phyloP scores from a whole-genome alignment of 2,888 invertebrate species.

The Adelphocoris suturalis region DNA sequence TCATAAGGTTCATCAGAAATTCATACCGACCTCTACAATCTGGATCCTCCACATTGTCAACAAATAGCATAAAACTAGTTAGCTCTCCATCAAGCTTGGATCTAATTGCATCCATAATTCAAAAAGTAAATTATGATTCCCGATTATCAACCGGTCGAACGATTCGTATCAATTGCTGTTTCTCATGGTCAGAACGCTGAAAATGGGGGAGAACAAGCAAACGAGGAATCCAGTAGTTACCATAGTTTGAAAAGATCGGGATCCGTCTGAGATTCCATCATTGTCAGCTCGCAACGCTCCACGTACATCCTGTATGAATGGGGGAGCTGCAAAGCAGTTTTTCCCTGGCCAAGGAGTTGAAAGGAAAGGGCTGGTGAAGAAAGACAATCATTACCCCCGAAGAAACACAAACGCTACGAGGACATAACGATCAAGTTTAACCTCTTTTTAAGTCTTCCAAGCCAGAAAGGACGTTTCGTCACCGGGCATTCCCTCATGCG shows the following conservation, averaged over 20 bases:
- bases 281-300: neutral
- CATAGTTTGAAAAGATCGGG: constrained; percentile 14
- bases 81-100: neutral
- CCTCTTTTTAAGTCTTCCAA: constrained; percentile 12
- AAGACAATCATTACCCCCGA: constrained; percentile 42
- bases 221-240: constrained; percentile 19
- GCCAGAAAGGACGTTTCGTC: constrained; percentile 53
- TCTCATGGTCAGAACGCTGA: neutral
- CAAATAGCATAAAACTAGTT: too few relatives aligned
- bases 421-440: constrained; percentile 53
- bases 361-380: constrained; percentile 12
- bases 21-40: neutral
- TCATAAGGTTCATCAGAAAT: neutral
- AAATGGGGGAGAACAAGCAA: neutral
- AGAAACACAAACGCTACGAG: constrained; percentile 49
- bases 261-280: neutral
- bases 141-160: neutral
- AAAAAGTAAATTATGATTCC: neutral
- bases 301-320: constrained; percentile 27
- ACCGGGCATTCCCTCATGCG: constrained; percentile 59
- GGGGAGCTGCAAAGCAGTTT: neutral
- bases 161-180: neutral
- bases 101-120: constrained; percentile 30
- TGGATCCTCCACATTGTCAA: neutral
- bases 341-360: neutral